Evolutionary conservation across 2,888 invertebrate genomes (phyloP).

Genomic region (Tiliacea citrago): DNA sequence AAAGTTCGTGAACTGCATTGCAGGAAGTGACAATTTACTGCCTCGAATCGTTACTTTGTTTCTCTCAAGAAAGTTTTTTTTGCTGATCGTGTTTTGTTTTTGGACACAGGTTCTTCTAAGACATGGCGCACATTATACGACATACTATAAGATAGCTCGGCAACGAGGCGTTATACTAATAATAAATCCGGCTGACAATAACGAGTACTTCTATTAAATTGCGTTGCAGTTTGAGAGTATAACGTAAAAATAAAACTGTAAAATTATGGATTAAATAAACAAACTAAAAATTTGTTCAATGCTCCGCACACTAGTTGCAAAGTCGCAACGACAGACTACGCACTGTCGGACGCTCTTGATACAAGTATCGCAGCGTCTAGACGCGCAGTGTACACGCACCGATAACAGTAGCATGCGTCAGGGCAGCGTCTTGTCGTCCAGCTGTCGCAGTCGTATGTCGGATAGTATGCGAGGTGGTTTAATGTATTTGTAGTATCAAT

Average conservation of each 20-base stretch:
- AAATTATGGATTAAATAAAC: too few species aligned
- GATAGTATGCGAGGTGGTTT: not conserved
- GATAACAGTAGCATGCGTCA: not conserved
- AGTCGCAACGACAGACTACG: too few species aligned
- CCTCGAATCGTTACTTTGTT: conserved; percentile 6
- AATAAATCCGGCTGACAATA: rapidly evolving
- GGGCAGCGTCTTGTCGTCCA: not conserved
- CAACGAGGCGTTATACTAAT: too few species aligned
- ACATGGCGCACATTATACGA: not conserved
- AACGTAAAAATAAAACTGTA: too few species aligned
- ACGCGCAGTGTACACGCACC: not conserved
- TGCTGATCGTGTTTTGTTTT: not conserved
- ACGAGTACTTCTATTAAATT: too few species aligned
- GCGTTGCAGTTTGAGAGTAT: too few species aligned
- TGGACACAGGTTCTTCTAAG: not conserved
- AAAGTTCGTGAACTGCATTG: conserved; percentile 51
- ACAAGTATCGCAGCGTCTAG: not conserved
- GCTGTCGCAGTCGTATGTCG: not conserved
- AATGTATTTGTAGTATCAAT: not conserved
- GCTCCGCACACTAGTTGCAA: too few species aligned
- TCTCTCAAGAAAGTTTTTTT: conserved; percentile 1
- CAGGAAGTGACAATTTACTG: conserved; percentile 32
- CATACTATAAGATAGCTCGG: not conserved
- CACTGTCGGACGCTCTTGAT: not conserved
- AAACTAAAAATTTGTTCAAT: too few species aligned